Base-by-base conservation (phyloP, 2,797 vertebrate species). In the Galaxias olidus region DNA sequence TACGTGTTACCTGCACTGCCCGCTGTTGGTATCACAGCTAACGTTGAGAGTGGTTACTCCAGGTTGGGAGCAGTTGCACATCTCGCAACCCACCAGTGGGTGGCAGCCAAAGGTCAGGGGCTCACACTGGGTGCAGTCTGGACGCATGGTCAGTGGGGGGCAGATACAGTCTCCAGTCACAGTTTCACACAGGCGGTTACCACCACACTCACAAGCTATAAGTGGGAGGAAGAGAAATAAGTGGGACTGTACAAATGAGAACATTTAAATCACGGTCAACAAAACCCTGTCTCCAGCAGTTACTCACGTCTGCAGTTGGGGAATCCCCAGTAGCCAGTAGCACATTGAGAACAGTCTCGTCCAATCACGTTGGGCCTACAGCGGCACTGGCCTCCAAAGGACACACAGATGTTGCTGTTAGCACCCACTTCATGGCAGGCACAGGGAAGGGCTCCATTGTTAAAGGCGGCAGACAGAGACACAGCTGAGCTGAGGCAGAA, bases 1-100 rank as follows among this genome's bases (percentile, higher is more conserved):
- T n/a, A n/a, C n/a, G n/a, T n/a, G n/a, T n/a, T 77, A 97, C 97
- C 90, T 94, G 96, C 97, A 99, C 89, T 98, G 97, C 48, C 97
- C 97, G 0, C 93, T 97, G 74, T 93, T 79, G 12, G 75, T 58
- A 0, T 99, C 93, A 0, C 97, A 99, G 82, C 77, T 90, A 0
- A 86, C 90, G 14, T 95, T 92, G 0, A 89, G 83, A 1, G 93
- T 82, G 59, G 90, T 67, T 74, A 98, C 80, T 0, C 97, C 97
- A 0, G 91, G 87, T 0, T 77, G 83, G 0, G 96, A 98, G 86
- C 97, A 98, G 88, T 98, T 95, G 78, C 97, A 99, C 58, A 96
- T 87, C 88, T 98, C 96, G 0, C 97, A 99, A 19, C 97, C 97
- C 0, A 96, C 89, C 77, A 99, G 80, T 0, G 97, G 96, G 81